Evolutionary conservation across 2,113 vertebrate species (phyloP).

Genomic region (Muntiacus reevesi): DNA sequence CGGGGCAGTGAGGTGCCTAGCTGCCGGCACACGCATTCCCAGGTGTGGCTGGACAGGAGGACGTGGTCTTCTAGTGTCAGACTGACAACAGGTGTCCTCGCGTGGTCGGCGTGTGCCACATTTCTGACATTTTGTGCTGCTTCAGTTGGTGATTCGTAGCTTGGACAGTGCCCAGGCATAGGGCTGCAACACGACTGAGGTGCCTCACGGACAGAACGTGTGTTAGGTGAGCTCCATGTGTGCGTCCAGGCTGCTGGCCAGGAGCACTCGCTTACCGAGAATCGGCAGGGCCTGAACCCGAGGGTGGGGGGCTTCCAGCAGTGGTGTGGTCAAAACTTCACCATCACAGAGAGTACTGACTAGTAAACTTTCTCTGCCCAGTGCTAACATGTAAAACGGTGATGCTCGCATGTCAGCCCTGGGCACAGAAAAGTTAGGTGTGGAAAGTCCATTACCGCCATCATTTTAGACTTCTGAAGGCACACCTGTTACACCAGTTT

Average conservation of each 20-base stretch:
- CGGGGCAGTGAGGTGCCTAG: background rate
- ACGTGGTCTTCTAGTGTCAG: background rate
- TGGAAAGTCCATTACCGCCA: background rate
- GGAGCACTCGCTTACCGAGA: accelerated
- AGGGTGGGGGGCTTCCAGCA: background rate
- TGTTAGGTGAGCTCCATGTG: background rate
- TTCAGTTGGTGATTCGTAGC: background rate
- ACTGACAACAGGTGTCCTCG: background rate
- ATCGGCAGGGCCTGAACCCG: background rate
- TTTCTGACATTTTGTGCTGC: background rate
- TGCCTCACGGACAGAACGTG: background rate
- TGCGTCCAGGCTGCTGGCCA: background rate
- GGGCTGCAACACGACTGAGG: background rate
- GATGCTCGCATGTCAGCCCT: background rate
- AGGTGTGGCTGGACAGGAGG: background rate
- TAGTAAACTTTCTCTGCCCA: background rate
- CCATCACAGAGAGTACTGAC: background rate
- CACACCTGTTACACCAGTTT: background rate
- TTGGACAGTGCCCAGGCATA: background rate
- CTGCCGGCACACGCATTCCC: accelerated
- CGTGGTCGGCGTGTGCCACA: accelerated
- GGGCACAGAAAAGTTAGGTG: background rate
- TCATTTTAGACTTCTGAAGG: background rate
- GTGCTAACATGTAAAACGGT: background rate
- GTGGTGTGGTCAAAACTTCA: background rate